Evolutionary conservation across 2,113 vertebrate genomes (phyloP), one percentile per base, ranked within the genome.

Genomic region (Octodon degus): DNA sequence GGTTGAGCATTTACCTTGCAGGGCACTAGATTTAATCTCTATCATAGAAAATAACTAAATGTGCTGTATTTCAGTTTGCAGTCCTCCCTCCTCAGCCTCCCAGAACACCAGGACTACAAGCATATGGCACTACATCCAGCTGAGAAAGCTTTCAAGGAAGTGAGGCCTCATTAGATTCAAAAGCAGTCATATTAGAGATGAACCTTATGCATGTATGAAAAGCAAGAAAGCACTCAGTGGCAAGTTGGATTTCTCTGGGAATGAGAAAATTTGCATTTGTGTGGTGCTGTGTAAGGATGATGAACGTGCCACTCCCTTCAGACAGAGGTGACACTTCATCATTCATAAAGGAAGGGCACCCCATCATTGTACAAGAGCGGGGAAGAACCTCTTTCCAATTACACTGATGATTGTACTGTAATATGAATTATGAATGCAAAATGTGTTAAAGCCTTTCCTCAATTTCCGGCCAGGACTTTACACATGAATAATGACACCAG

Each of bases 181-280:
- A 62, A 53, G 37, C 77, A 85, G 32, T 87, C 80, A 65, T 47
- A 37, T 24, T 86, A 32, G 50, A 79, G 37, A 65, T 82, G 87
- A 96, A 60, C 11, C 13, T 24, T 95, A 16, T 32, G 22, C 53
- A 25, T 47, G 24, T 68, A 76, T 47, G 6, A 50, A 84, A 90
- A 58, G 25, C 50, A 85, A 70, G 30, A 93, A 96, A 53, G 37
- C 60, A 74, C 60, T 85, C 40, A 40, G 7, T 55, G 32, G n/a
- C 50, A 89, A 96, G 72, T 81, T 19, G 30, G 4, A 85, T 89
- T 81, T 60, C 60, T 84, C 10, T 60, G 37, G 68, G 27, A 37
- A 58, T 19, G 62, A 88, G 60, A 89, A 94, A 89, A 70, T 76
- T 70, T 53, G 30, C 34, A 40, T 81, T 96, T 94, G 86, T 53